Conservation (phyloP, 2,888 invertebrate species). For the Tenthredo scrophulariae region DNA sequence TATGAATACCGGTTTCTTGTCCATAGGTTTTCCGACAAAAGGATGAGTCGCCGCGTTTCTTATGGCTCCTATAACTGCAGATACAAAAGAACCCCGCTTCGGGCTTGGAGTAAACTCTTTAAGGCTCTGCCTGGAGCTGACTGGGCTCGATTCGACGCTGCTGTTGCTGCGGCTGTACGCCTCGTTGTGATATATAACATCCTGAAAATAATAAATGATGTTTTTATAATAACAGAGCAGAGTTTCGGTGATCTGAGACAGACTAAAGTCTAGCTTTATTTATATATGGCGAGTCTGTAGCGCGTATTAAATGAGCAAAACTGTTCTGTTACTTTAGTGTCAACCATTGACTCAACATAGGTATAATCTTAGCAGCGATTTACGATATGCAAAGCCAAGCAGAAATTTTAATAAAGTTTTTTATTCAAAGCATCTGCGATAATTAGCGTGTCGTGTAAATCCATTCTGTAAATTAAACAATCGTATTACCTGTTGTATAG, state of each 20-base stretch:
- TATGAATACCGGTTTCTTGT: conserved; percentile 67
- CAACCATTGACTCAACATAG: not conserved
- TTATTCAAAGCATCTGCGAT: conserved; percentile 9
- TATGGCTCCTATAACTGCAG: conserved; percentile 87
- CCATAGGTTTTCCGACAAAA: conserved; percentile 68
- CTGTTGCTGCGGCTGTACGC: conserved; percentile 86
- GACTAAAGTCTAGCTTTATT: not conserved
- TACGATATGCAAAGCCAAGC: conserved; percentile 49
- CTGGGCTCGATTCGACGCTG: conserved; percentile 84
- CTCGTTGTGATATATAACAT: conserved; percentile 90
- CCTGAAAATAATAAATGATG: conserved; percentile 77
- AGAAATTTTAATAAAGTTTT: conserved; percentile 22
- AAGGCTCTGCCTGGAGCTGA: conserved; percentile 74
- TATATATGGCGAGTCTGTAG: not conserved
- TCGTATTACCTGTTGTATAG: not conserved
- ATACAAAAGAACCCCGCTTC: conserved; percentile 85
- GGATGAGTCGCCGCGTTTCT: conserved; percentile 81
- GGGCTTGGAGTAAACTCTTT: conserved; percentile 80
- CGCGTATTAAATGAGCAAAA: not conserved
- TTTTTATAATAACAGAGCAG: not conserved
- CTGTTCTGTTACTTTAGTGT: not conserved
- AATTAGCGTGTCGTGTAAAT: conserved; percentile 37
- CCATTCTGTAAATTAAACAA: not conserved
- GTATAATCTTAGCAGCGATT: conserved; percentile 15
- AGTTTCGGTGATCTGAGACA: not conserved